These are phyloP conservation scores for Acridotheres tristis DNA, from an alignment of 2,797 vertebrate species.

Conservation along the genomic window DNA sequence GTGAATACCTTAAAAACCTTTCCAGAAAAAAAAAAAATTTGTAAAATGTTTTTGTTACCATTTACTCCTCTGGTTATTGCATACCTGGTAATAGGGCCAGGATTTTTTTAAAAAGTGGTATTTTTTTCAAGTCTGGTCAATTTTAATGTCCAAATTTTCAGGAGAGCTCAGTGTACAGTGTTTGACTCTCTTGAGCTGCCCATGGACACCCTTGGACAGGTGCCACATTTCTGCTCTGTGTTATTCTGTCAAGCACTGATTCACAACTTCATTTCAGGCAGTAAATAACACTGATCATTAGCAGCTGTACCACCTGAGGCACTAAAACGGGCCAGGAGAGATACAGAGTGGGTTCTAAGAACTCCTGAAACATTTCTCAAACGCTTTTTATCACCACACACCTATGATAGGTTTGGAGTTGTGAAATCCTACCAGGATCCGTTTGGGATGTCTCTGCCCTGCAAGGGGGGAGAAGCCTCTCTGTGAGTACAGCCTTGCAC, in stretches of 20 bases:
- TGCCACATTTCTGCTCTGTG: neutral
- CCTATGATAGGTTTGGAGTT: neutral
- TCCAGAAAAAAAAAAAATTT: neutral
- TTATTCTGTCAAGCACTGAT: neutral
- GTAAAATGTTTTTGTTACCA: neutral
- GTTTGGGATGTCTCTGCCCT: neutral
- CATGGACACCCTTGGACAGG: neutral
- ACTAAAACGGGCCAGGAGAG: neutral
- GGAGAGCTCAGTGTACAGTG: neutral
- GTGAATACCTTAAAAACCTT: neutral
- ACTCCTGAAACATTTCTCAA: conserved; percentile 5
- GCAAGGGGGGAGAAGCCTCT: neutral
- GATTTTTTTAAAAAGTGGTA: neutral
- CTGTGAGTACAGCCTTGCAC: neutral
- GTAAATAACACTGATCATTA: conserved; percentile 6
- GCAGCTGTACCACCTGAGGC: neutral
- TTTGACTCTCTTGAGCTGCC: neutral
- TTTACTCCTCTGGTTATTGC: neutral
- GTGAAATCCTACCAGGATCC: neutral
- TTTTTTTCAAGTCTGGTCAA: neutral
- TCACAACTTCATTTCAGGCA: conserved; percentile 26
- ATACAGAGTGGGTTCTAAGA: neutral
- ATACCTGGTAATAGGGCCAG: neutral
- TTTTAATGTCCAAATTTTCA: neutral
- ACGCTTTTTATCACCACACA: neutral